Conservation (phyloP, 2,797 vertebrate species). For the Ispidina picta region DNA sequence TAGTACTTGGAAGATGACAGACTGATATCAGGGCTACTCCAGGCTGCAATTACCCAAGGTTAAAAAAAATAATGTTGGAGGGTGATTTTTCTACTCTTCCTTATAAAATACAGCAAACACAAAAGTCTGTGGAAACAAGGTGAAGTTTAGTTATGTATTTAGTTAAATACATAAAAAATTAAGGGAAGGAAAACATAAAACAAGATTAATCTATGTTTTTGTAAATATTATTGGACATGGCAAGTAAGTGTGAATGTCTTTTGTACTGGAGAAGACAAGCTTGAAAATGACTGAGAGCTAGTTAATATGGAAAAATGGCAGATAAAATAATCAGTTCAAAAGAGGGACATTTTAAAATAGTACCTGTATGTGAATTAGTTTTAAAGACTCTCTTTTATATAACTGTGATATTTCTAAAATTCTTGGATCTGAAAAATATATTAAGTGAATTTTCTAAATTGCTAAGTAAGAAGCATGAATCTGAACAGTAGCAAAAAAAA, state of each 20-base stretch:
- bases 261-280: not conserved
- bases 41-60: not conserved
- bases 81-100: not conserved
- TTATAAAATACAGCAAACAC: not conserved
- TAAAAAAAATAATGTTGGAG: not conserved
- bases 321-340: not conserved
- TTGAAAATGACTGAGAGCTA: not conserved
- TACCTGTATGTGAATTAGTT: not conserved
- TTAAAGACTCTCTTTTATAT: not conserved
- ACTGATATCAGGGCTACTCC: not conserved
- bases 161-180: not conserved
- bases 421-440: not conserved
- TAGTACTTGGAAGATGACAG: not conserved
- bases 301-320: not conserved
- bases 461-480: not conserved
- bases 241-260: not conserved
- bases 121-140: not conserved
- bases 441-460: not conserved
- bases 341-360: not conserved
- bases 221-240: not conserved
- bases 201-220: not conserved
- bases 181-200: not conserved
- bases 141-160: not conserved
- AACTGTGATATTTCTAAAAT: not conserved
- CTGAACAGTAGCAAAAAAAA: not conserved